Base-by-base conservation (phyloP, 2,797 vertebrate species). In the Tokudaia muenninki region DNA sequence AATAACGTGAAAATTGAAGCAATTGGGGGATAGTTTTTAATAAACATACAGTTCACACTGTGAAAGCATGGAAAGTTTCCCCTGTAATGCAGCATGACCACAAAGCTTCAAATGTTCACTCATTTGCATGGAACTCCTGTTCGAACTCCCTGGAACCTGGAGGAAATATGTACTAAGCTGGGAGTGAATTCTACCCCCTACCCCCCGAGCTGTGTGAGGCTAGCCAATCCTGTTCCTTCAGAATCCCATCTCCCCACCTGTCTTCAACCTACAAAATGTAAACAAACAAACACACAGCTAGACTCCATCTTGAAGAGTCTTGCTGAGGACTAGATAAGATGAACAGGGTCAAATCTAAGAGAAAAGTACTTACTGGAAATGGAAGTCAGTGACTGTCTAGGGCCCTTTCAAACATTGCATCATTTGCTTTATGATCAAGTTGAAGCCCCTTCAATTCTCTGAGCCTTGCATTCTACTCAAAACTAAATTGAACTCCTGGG, bases 1-100 rank as follows among this genome's bases (percentile, higher is more conserved):
- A 97, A 97, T 96, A 90, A 97, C 63, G 94, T 93, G 94, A 96
- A 98, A 97, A 97, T 90, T 94, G 94, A 96, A 95, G 94, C 79
- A 90, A 94, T 72, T 91, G 94, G 96, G 59, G 81, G 93, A 67
- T 1, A 22, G 70, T 94, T 96, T 78, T 96, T 96, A 96, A 96
- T 96, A 96, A 97, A 92, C 75, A 67, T 67, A 78, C 57, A 94
- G 86, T 81, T 90, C 93, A 61, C 24, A 8, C 94, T 94, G 75
- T 92, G 92, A 96, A 97, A 92, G 81, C 91, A 91, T 87, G 91
- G 97, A 94, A 92, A 96, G 22, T 88, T 96, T 95, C 55, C 34
- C 94, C 90, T 90, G 67, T 75, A 87, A 91, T 0, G 0, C 41
- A 83, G 61, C 94, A 79, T 41, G 92, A 59, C 47, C 74, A 59